These are phyloP conservation scores for Chamaea fasciata DNA, from an alignment of 2,113 vertebrate species.

Conservation along the genomic window DNA sequence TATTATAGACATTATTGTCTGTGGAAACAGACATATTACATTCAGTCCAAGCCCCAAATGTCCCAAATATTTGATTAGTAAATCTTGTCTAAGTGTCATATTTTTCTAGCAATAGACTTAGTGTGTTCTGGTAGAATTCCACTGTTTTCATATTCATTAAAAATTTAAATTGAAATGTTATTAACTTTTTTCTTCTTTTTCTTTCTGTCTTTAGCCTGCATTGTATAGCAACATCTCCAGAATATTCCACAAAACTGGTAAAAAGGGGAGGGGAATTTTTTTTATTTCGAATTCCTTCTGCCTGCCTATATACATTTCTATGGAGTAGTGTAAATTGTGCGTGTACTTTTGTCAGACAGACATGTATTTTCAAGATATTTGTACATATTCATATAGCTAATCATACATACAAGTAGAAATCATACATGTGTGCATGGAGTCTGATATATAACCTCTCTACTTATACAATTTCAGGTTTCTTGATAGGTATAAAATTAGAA, in stretches of 20 bases:
- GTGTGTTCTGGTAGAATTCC: neutral
- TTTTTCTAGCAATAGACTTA: neutral
- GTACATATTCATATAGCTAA: neutral
- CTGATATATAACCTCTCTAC: neutral
- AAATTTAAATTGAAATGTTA: neutral
- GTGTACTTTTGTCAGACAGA: neutral
- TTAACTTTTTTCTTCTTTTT: neutral
- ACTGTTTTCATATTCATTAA: neutral
- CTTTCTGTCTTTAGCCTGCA: neutral
- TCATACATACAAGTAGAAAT: neutral
- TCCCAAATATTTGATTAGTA: neutral
- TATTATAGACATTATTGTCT: neutral
- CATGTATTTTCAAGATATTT: neutral
- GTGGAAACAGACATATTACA: neutral
- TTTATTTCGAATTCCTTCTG: neutral
- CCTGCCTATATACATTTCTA: neutral
- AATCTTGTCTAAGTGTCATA: neutral
- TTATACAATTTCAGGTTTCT: neutral
- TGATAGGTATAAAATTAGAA: neutral
- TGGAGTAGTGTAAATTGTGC: neutral
- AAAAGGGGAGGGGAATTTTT: neutral
- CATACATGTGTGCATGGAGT: neutral
- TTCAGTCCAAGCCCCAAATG: neutral
- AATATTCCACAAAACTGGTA: neutral
- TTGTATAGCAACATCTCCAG: neutral